Evolutionary conservation across 2,113 vertebrate species (phyloP).

Genomic region (Eublepharis macularius): DNA sequence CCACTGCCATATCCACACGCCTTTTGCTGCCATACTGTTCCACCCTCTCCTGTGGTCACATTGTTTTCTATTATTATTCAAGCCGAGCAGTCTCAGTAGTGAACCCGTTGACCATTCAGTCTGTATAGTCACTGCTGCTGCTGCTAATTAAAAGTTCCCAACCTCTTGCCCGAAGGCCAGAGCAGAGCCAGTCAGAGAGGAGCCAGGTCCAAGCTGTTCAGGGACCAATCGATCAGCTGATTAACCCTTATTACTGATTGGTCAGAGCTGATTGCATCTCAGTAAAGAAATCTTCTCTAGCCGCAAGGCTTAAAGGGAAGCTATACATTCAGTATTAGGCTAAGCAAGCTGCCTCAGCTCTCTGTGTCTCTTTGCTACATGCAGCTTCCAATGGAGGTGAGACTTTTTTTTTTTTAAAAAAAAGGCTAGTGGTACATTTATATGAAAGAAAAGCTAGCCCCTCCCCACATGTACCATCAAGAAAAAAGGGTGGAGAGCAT

Average conservation of each 20-base stretch:
- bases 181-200: constrained; percentile 79
- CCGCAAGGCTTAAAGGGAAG: constrained; percentile 71
- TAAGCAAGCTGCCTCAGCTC: constrained; percentile 37
- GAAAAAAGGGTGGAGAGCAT: too few species aligned
- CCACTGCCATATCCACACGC: constrained; percentile 67
- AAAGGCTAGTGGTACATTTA: not conserved
- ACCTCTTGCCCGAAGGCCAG: constrained; percentile 87
- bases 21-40: constrained; percentile 64
- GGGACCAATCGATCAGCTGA: constrained; percentile 86
- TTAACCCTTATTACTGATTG: constrained; percentile 91
- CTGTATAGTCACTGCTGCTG: constrained; percentile 74
- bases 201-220: constrained; percentile 72
- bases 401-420: not conserved
- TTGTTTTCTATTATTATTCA: constrained; percentile 90
- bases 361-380: constrained; percentile 48
- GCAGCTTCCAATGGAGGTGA: constrained; percentile 31
- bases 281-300: constrained; percentile 82
- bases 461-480: too few species aligned
- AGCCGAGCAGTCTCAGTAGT: constrained; percentile 79
- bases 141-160: constrained; percentile 94
- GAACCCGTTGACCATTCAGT: constrained; percentile 90
- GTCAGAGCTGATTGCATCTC: constrained; percentile 86
- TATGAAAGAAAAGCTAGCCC: too few species aligned
- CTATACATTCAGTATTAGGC: constrained; percentile 73
- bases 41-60: constrained; percentile 66